Evolutionary conservation across 2,888 invertebrate species (phyloP), one percentile per base, ranked within the genome.

Genomic region (Leucoma salicis): DNA sequence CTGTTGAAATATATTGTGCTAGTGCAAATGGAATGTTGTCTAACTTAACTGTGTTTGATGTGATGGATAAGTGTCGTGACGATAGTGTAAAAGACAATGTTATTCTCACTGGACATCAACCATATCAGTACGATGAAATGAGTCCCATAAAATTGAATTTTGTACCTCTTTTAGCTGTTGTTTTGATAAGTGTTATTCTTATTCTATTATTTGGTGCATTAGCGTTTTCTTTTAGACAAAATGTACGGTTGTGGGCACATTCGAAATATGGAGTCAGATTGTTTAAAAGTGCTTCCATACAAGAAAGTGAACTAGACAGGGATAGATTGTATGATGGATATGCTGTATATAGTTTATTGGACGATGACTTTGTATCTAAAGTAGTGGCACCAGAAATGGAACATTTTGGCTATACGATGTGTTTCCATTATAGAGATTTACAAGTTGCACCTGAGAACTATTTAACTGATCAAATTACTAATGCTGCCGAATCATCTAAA

Each of bases 241-340:
- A 95, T 74, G 93, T 95, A 16, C 91, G 94, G 32, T 87, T 96
- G 44, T 95, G 95, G 95, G 93, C 95, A 10, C 95, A 95, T 79
- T 93, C 95, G 35, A 93, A 92, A 58, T 97, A 95, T 78, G 96
- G 95, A 31, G 92, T 95, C 18, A 91, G 95, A 46, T 87, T 96
- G 55, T 94, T 95, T 70, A 93, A 94, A 82, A 92, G 92, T 76
- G 82, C 86, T 58, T 86, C 91, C 47, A 84, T 91, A 46, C 88
- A 90, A 62, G 90, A 90, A 58, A 91, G 91, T 74, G 90, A 92
- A 66, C 76, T 92, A 16, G 90, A 92, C 68, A 83, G 90, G 59
- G 94, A 94, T 69, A 92, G 95, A 57, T 88, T 95, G 39, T 96
- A 95, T 81, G 97, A 97, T 83, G 96, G 95, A 49, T 97, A 97